phyloP scores from a whole-genome alignment of 2,797 vertebrate species.

The Furcifer pardalis region DNA sequence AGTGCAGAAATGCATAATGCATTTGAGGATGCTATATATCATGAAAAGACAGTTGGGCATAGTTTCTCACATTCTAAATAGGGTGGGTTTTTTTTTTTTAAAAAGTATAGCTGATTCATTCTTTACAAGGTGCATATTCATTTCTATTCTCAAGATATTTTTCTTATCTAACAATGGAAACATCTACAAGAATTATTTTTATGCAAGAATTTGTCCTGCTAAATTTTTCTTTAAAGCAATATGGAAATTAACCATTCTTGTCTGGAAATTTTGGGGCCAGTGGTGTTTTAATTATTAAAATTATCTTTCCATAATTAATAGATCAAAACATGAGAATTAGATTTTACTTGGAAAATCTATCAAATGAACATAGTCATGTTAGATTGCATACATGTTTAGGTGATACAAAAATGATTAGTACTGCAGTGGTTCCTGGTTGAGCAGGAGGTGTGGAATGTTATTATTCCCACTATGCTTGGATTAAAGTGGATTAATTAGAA shows the following conservation, averaged over 20 bases:
- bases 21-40: neutral
- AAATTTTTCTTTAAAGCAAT: neutral
- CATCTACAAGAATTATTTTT: neutral
- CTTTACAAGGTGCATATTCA: neutral
- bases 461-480: no score
- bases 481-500: no score
- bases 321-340: neutral
- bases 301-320: neutral
- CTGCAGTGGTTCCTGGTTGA: no score
- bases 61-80: constrained; percentile 7
- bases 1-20: constrained; percentile 23
- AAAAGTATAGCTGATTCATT: constrained; percentile 2
- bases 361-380: no score
- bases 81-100: neutral
- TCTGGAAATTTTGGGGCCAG: neutral
- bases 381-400: no score
- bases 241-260: neutral
- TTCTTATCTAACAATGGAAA: neutral
- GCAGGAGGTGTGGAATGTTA: no score
- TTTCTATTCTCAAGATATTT: neutral
- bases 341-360: neutral
- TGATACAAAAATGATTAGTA: no score
- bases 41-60: constrained; percentile 3
- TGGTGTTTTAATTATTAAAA: neutral
- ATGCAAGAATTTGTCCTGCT: neutral